These are phyloP conservation scores for Phoenicopterus ruber DNA, from an alignment of 2,113 vertebrate genomes.

Conservation along the genomic window DNA sequence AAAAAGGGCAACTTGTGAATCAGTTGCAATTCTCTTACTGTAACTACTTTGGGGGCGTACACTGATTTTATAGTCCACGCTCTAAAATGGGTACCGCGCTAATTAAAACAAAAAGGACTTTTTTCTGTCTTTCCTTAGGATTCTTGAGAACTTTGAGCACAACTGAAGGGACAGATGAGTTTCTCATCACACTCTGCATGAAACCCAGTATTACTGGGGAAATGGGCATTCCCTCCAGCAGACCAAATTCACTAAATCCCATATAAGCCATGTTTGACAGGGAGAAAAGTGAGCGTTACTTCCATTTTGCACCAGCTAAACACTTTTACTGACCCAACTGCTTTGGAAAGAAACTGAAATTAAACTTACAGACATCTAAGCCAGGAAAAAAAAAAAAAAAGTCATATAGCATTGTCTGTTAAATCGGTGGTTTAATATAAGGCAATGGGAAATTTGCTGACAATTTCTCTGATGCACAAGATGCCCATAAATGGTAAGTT, in stretches of 20 bases:
- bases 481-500: neutral
- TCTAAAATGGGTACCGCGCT: too few relatives aligned
- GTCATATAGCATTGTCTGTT: neutral
- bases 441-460: neutral
- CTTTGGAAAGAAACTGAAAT: neutral
- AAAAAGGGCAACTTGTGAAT: neutral
- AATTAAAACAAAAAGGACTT: neutral
- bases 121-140: neutral
- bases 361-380: neutral
- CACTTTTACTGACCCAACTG: neutral
- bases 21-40: neutral
- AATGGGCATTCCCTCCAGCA: neutral
- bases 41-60: neutral
- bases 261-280: neutral
- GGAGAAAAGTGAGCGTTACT: neutral
- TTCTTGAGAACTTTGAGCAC: neutral
- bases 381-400: too few relatives aligned
- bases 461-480: neutral
- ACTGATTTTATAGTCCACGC: neutral
- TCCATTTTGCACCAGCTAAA: neutral
- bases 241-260: too few relatives aligned
- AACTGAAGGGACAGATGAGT: neutral
- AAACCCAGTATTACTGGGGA: rapidly evolving
- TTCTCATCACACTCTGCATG: neutral
- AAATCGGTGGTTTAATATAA: neutral